Conservation (phyloP, 1,140 invertebrate genomes). For the Drosophila sp. region DNA sequence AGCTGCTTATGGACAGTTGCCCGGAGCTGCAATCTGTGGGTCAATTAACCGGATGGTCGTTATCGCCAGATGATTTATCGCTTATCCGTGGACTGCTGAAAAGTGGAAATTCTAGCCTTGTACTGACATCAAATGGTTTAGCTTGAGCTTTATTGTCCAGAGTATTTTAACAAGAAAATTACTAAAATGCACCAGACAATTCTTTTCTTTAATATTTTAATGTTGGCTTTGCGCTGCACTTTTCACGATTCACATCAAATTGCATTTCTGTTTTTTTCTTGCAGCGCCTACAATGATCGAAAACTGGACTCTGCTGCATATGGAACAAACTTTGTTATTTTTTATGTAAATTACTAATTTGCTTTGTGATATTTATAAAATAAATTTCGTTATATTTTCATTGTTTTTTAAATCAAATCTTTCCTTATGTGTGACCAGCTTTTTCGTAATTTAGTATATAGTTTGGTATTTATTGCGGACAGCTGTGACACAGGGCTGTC, state of each 20-base stretch:
- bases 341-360: conserved; percentile 21
- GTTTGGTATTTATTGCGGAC: neutral
- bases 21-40: conserved; percentile 87
- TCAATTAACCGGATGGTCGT: conserved; percentile 87
- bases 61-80: conserved; percentile 87
- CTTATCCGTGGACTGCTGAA: conserved; percentile 87
- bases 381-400: conserved; percentile 55
- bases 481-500: conserved; percentile 54
- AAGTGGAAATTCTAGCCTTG: conserved; percentile 87
- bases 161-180: conserved; percentile 19
- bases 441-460: neutral
- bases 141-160: conserved; percentile 67
- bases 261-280: conserved; percentile 54
- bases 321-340: conserved; percentile 35
- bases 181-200: conserved; percentile 27
- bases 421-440: conserved; percentile 42
- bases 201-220: no score
- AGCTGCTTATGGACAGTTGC: conserved; percentile 86
- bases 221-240: neutral
- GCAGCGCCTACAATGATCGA: conserved; percentile 65
- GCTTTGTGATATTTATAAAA: conserved; percentile 72
- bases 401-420: neutral
- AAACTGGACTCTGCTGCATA: neutral
- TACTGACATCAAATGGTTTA: conserved; percentile 86
- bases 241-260: neutral